These are phyloP conservation scores for Eubucco bourcierii DNA, from an alignment of 2,113 vertebrate species.

Conservation along the genomic window DNA sequence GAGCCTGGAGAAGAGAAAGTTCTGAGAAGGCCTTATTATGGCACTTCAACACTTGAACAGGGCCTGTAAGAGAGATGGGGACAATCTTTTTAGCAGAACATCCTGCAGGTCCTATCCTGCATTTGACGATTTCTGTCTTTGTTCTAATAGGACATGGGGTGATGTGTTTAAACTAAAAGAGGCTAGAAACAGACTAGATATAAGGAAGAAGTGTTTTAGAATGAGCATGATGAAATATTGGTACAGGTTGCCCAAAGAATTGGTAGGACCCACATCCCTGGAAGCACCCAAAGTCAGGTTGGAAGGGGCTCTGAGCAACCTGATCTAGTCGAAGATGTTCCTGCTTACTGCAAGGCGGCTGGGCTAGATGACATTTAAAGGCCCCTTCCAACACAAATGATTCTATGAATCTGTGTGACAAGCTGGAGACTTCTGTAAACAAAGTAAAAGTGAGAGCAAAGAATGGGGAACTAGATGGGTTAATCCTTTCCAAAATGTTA, in stretches of 20 bases:
- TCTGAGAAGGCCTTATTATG: too few species aligned
- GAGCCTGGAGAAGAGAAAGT: too few species aligned
- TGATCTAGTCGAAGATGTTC: neutral
- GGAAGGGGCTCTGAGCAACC: neutral
- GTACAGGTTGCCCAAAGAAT: neutral
- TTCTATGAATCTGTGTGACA: neutral
- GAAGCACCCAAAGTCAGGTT: neutral
- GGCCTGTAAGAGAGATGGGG: too few species aligned
- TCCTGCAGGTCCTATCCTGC: too few species aligned
- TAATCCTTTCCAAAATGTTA: neutral
- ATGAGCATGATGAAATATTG: too few species aligned
- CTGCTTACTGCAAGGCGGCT: neutral
- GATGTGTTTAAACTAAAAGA: neutral
- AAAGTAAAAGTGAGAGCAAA: neutral
- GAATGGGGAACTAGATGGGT: neutral
- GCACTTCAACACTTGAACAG: too few species aligned
- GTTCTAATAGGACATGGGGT: neutral
- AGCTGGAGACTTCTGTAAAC: neutral
- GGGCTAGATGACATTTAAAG: too few species aligned
- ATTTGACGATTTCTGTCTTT: too few species aligned
- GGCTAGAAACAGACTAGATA: neutral
- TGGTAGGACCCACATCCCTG: neutral
- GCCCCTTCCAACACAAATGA: too few species aligned
- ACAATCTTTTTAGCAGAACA: too few species aligned
- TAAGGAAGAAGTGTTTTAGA: too few species aligned